Evolutionary conservation across 2,797 vertebrate genomes (phyloP).

Genomic region (Tokudaia muenninki): DNA sequence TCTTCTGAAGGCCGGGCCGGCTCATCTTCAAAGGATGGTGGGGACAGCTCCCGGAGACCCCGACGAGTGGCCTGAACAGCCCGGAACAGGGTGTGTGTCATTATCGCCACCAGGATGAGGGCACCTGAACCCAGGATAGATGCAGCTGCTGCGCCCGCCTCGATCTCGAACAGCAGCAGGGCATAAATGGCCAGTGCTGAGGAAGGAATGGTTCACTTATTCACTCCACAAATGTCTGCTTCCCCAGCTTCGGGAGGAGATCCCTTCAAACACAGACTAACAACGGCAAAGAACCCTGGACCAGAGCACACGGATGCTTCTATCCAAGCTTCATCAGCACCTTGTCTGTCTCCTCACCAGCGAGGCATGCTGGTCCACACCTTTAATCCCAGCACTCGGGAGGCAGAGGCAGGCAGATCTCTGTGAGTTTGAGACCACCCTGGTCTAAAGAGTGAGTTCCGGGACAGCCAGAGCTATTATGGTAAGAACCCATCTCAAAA

Average conservation of each 20-base stretch:
- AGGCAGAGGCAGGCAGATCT: background rate
- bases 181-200: slow-evolving; percentile 94
- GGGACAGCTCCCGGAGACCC: slow-evolving; percentile 79
- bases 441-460: background rate
- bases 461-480: too few relatives aligned
- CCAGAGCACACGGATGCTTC: background rate
- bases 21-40: slow-evolving; percentile 90
- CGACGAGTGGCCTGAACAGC: slow-evolving; percentile 82
- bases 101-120: slow-evolving; percentile 89
- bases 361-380: fast-evolving
- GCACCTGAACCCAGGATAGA: slow-evolving; percentile 93
- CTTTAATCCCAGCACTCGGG: too few relatives aligned
- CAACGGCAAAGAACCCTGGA: background rate
- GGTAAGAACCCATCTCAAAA: background rate
- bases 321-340: too few relatives aligned
- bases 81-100: slow-evolving; percentile 90
- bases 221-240: background rate
- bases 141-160: slow-evolving; percentile 91
- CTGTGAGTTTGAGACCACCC: background rate
- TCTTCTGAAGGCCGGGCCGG: slow-evolving; percentile 82
- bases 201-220: background rate
- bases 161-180: slow-evolving; percentile 92
- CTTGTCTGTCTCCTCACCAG: background rate
- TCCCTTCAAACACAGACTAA: too few relatives aligned
- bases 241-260: background rate